phyloP scores from a whole-genome alignment of 2,797 vertebrate genomes.

The Diceros bicornis region DNA sequence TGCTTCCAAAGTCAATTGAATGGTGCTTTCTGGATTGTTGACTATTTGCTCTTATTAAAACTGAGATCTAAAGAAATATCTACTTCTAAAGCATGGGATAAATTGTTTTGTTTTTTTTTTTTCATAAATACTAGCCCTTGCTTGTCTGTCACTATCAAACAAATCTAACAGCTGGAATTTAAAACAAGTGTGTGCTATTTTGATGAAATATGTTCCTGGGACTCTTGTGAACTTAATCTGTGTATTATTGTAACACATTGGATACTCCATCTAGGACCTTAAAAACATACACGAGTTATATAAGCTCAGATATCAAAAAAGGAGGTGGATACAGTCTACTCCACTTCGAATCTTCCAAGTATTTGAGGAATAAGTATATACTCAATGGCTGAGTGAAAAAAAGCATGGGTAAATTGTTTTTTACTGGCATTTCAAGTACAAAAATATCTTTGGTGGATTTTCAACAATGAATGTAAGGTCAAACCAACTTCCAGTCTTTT shows the following conservation, averaged over 20 bases:
- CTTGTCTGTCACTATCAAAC: conserved; percentile 75
- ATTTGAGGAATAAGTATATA: neutral
- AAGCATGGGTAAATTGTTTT: conserved; percentile 10
- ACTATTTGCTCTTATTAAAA: conserved; percentile 69
- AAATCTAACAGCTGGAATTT: conserved; percentile 78
- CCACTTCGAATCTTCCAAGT: conserved; percentile 51
- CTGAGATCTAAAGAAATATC: conserved; percentile 66
- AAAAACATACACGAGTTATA: conserved; percentile 64
- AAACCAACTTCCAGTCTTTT: neutral
- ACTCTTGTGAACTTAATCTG: conserved; percentile 73
- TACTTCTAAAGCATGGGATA: conserved; percentile 65
- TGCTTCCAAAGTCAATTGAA: conserved; percentile 58
- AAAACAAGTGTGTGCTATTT: conserved; percentile 78
- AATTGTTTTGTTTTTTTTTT: conserved; percentile 61
- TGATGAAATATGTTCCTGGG: conserved; percentile 74
- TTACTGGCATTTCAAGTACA: conserved; percentile 31
- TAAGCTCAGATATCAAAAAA: conserved; percentile 65
- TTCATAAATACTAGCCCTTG: conserved; percentile 69
- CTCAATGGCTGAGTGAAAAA: conserved; percentile 15
- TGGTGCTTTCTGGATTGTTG: conserved; percentile 35
- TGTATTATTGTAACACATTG: conserved; percentile 81
- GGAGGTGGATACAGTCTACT: conserved; percentile 3
- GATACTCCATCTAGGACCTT: conserved; percentile 73
- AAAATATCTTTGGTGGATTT: conserved; percentile 54
- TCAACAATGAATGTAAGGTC: conserved; percentile 14